A percentile compares a stretch with the other conserved stretches of the same genome.
Conservation (phyloP, 2,888 invertebrate species). For the Quadroppia sp. region DNA sequence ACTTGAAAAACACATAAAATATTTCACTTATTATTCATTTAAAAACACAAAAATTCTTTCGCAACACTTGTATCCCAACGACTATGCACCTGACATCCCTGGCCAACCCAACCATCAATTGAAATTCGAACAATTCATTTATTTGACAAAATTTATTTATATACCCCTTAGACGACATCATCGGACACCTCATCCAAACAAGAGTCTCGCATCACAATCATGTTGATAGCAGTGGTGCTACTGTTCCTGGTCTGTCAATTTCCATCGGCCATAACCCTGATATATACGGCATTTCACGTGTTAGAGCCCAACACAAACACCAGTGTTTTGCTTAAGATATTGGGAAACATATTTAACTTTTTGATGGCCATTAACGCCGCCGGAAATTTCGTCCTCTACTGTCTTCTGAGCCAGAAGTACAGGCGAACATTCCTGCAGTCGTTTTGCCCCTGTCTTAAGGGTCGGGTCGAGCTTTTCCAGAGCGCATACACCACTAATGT, state of each 20-base stretch:
- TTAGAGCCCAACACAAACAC: constrained; percentile 49
- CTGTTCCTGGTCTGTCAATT: constrained; percentile 57
- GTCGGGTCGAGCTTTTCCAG: constrained; percentile 14
- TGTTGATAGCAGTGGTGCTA: constrained; percentile 57
- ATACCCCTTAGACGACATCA: neutral
- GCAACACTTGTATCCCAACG: neutral
- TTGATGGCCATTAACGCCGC: constrained; percentile 57
- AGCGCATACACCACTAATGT: neutral
- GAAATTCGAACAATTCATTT: too few species aligned
- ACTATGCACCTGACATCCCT: too few species aligned
- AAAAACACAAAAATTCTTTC: neutral
- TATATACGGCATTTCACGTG: constrained; percentile 50
- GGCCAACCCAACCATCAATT: too few species aligned
- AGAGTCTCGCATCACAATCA: constrained; percentile 55
- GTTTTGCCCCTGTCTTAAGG: constrained; percentile 47
- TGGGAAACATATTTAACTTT: constrained; percentile 56
- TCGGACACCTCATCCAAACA: constrained; percentile 44
- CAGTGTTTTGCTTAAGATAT: constrained; percentile 50
- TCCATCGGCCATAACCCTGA: constrained; percentile 53
- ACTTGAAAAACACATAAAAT: neutral
- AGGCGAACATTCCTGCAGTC: constrained; percentile 51
- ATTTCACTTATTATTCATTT: neutral
- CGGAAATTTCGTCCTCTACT: constrained; percentile 57
- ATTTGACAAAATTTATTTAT: too few species aligned
- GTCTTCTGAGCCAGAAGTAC: constrained; percentile 56